A percentile compares a stretch with the other conserved stretches of the same genome.
phyloP scores from a whole-genome alignment of 2,888 invertebrate genomes.

The Acrobeloides nanus region DNA sequence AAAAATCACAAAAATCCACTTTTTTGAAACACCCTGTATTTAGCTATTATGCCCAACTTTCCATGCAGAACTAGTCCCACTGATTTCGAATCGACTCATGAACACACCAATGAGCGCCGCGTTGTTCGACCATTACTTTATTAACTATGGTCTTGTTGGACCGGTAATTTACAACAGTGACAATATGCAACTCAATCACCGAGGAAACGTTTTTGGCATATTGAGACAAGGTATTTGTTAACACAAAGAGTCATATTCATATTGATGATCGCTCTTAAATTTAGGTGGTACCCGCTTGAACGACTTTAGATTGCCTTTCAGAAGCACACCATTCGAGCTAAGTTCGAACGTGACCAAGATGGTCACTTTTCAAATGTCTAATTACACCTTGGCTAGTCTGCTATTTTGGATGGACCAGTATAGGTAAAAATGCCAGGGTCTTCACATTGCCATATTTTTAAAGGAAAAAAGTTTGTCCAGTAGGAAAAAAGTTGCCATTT shows the following conservation, averaged over 20 bases:
- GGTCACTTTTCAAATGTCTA: constrained; percentile 48
- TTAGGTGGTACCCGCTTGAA: constrained; percentile 44
- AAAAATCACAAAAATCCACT: neutral
- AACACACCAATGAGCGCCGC: constrained; percentile 51
- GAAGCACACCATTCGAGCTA: constrained; percentile 17
- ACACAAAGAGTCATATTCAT: no score
- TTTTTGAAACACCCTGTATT: no score
- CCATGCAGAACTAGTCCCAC: constrained; percentile 51
- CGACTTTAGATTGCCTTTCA: constrained; percentile 51
- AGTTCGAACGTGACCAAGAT: constrained; percentile 31
- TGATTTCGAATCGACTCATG: constrained; percentile 48
- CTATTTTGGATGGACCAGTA: constrained; percentile 54
- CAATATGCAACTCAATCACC: constrained; percentile 33
- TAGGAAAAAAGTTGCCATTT: no score
- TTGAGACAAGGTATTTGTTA: constrained; percentile 51
- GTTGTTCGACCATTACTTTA: constrained; percentile 52
- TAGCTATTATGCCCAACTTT: constrained; percentile 50
- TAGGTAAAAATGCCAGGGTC: constrained; percentile 25
- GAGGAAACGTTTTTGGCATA: constrained; percentile 52
- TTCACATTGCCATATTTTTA: no score
- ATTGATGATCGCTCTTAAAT: no score
- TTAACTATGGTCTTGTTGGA: constrained; percentile 49
- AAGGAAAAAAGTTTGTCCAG: no score
- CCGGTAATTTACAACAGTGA: constrained; percentile 35
- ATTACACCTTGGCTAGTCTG: constrained; percentile 47